These are phyloP conservation scores for Dryomyza anilis DNA, from an alignment of 2,888 invertebrate species.

Conservation along the genomic window DNA sequence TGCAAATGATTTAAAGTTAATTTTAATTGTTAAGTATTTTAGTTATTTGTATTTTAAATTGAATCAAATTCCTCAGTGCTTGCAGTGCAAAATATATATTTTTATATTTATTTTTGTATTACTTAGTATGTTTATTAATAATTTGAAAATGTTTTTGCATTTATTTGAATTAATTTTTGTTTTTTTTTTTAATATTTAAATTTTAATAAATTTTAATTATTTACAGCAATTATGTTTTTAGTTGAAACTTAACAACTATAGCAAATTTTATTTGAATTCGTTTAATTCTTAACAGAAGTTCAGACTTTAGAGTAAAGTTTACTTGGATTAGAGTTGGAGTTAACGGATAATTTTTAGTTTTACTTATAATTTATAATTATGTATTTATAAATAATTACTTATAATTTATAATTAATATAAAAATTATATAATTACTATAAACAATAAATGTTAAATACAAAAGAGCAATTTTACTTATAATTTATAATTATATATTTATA, in stretches of 20 bases:
- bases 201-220: slow-evolving; percentile 15
- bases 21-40: slow-evolving; percentile 5
- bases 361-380: too few relatives aligned
- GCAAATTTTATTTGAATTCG: neutral
- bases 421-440: too few relatives aligned
- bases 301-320: slow-evolving; percentile 11
- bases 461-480: too few relatives aligned
- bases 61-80: slow-evolving; percentile 63
- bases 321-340: too few relatives aligned
- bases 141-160: slow-evolving; percentile 21
- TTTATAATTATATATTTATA: too few relatives aligned
- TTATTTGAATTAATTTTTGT: slow-evolving; percentile 15
- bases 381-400: too few relatives aligned
- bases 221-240: neutral
- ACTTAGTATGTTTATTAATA: slow-evolving; percentile 25
- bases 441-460: too few relatives aligned
- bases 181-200: slow-evolving; percentile 8
- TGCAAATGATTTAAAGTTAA: neutral
- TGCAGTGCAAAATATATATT: slow-evolving; percentile 56
- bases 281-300: neutral
- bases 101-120: slow-evolving; percentile 27
- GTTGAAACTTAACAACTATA: too few relatives aligned
- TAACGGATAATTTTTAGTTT: too few relatives aligned
- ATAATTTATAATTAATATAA: too few relatives aligned
- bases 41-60: slow-evolving; percentile 49